Conservation (phyloP, 2,113 vertebrate species). For the Synchiropus splendidus region DNA sequence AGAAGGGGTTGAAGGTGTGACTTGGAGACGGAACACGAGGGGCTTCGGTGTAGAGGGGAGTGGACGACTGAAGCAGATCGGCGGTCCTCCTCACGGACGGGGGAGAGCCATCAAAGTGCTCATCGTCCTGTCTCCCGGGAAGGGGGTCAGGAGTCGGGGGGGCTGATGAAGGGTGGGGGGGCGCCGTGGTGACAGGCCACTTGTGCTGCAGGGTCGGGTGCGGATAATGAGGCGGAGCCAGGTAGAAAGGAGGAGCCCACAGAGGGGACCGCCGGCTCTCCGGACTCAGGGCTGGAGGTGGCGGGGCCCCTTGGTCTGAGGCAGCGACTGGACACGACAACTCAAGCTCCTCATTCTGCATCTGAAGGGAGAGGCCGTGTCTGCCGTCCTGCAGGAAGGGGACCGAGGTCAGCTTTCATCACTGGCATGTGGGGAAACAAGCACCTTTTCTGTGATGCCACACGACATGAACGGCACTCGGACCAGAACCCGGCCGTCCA, state of each 20-base stretch:
- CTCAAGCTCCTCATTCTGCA: constrained; percentile 7
- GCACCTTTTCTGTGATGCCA: constrained; percentile 40
- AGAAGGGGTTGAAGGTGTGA: constrained; percentile 30
- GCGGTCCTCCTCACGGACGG: not conserved
- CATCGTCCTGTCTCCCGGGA: too few relatives aligned
- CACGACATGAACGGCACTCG: constrained; percentile 31
- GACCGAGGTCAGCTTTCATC: not conserved
- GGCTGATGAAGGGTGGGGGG: not conserved
- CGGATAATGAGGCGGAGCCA: constrained; percentile 47
- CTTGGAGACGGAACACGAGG: constrained; percentile 8
- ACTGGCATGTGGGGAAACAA: not conserved
- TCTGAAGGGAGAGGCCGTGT: constrained; percentile 29
- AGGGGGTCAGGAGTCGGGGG: not conserved
- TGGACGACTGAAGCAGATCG: not conserved
- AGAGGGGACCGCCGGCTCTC: constrained; percentile 4
- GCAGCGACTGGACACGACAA: constrained; percentile 32
- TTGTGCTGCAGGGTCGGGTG: constrained; percentile 24
- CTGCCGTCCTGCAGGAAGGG: constrained; percentile 32
- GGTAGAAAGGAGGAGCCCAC: constrained; percentile 41
- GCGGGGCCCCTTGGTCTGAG: constrained; percentile 1
- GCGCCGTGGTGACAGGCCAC: not conserved
- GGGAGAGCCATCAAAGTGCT: constrained; percentile 1
- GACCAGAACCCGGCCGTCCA: constrained; percentile 5
- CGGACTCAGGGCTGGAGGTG: not conserved
- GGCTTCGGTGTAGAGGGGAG: not conserved